Evolutionary conservation across 2,888 invertebrate species (phyloP), one percentile per base, ranked within the genome.

Genomic region (Caenorhabditis sinica): DNA sequence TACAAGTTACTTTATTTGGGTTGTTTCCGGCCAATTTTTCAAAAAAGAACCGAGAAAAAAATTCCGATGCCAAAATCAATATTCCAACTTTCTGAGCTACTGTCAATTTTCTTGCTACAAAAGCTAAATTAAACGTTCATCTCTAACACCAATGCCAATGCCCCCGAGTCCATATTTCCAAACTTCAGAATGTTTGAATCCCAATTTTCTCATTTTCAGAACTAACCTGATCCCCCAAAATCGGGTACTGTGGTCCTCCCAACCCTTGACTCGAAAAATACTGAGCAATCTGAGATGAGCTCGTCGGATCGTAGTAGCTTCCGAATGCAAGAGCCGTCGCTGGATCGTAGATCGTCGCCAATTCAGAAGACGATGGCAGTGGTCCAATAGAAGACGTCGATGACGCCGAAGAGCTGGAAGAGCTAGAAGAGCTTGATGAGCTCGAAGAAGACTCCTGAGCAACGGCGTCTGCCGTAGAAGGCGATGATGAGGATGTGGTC

Each of bases 191-290:
- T 6, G 9, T 36, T 36, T 36, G 33, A 9, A 6, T 36, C 9
- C 9, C 33, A 36, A 36, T 4, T 36, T 36, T 36, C 33, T 36
- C 40, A 6, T 40, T 40, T 11, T 40, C 45, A 6, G 9, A n/a
- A 33, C 83, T 58, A 56, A 84, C 83, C 75, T 65, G 75, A 71
- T 84, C 83, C 13, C 58, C 60, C n/a, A 80, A 25, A 23, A 43
- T 71, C 20, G 74, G 58, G 51, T 80, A 75, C 33, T 83, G 77
- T 25, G 66, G 77, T 20, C 71, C 82, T 8, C 61, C 72, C 4
- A 80, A 25, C 8, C 65, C 75, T 11, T 84, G 84, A 36, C 65
- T 58, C n/a, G 63, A 33, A 28, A 84, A 84, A 68, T 84, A 84
- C 17, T 69, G 60, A 4, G 84, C 84, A 15, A 81, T 76, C 33